Evolutionary conservation across 1,140 invertebrate genomes (phyloP), one percentile per base, ranked within the genome.

Genomic region (Arion vulgaris): DNA sequence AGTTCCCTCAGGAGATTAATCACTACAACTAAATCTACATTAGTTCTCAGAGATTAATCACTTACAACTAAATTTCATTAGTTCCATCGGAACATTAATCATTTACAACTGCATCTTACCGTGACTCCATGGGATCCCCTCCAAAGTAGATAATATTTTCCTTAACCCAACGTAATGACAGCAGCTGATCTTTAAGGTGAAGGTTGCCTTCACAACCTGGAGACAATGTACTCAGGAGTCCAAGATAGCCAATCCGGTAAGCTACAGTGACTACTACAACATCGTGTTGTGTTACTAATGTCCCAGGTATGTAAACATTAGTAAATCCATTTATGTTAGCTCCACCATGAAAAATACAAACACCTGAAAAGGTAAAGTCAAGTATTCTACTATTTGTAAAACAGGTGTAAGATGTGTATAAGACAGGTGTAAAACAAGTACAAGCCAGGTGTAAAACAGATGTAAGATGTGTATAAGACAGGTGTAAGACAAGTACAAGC

Each of bases 281-380:
- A 87, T 98, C 95, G 34, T 84, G 86, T 32, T 86, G 80, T 28
- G 96, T 95, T 0, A 96, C 96, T 36, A 99, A 92, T 83, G 93
- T 74, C 19, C 84, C 92, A 82, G 95, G 96, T 92, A 98, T 96
- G 92, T 99, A 99, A 13, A 98, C 94, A 90, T 98, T 96, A 41
- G 96, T 95, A 26, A 96, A 96, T 32, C 98, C 97, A 36, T 57
- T 45, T 90, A 96, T 97, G 93, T 98, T 99, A 7, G 97, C 97
- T 73, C 98, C 98, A 51, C 98, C 98, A 91, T 97, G 98, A 82
- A 99, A 95, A 97, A 97, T 99, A 36, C 99, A 94, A 95, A 98
- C 95, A 26, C 98, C 97, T 36, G 97, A 68, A 38, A 51, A 53
- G 38, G 9, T 9, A 57, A 57, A 45, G 41, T 45, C 41, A 45